Evolutionary conservation across 2,113 vertebrate genomes (phyloP), one percentile per base, ranked within the genome.

Genomic region (Phyllostomus discolor): DNA sequence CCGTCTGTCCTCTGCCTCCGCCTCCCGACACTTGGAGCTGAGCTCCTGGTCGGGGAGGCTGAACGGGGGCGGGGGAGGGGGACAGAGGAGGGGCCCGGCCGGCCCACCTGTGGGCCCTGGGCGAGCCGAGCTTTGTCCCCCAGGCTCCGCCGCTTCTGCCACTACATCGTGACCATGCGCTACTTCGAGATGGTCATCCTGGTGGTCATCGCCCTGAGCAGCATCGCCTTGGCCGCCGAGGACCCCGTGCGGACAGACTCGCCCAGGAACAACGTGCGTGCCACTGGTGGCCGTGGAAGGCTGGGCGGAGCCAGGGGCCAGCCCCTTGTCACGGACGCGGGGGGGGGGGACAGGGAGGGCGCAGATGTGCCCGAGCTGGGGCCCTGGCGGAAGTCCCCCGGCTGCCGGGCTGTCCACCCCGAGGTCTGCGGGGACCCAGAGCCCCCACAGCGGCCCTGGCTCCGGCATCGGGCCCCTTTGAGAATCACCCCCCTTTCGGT

Each of bases 151-250:
- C 99, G 99, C 7, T 97, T 99, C 43, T 99, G 99, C 97, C 99
- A 99, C 96, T 99, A 99, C 98, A 99, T 99, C 0, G 99, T 99
- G 97, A 99, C 99, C 95, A 98, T 99, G 98, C 99, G 99, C 59
- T 99, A 99, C 93, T 99, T 99, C 0, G 99, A 99, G 98, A 99
- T 99, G 99, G 99, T 99, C 93, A 99, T 99, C 97, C 99, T 99
- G 4, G 98, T 99, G 3, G 99, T 99, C 76, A 99, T 99, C 2
- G 98, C 99, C 6, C 99, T 99, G 98, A 99, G 99, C 98, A 99
- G 99, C 98, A 99, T 99, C 0, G 99, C 99, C 85, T 97, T 99
- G 98, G 99, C 99, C 7, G 99, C 99, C 0, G 99, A 99, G 82
- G 99, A 99, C 90, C 99, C 99, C 0, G 99, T 99, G 24, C 98